phyloP scores from a whole-genome alignment of 2,113 vertebrate species.

The Calidris pugnax region DNA sequence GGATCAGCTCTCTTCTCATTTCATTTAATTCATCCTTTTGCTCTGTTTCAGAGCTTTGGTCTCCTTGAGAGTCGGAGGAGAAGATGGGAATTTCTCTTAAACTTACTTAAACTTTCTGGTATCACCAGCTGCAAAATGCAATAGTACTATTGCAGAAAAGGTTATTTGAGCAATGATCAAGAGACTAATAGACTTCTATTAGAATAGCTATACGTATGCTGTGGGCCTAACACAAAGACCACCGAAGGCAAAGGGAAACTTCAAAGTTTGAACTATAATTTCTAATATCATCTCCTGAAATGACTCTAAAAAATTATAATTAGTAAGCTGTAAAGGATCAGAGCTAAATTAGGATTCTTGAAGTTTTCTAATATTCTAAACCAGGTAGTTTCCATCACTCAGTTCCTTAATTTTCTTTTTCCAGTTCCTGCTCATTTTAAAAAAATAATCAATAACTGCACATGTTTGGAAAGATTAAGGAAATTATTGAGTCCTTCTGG shows the following conservation, averaged over 20 bases:
- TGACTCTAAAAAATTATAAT: background rate
- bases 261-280: background rate
- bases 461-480: conserved; percentile 2
- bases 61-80: background rate
- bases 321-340: background rate
- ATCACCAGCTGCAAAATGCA: background rate
- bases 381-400: background rate
- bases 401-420: background rate
- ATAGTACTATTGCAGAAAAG: background rate
- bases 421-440: background rate
- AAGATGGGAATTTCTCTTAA: background rate
- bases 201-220: background rate
- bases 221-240: background rate
- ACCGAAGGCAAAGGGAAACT: background rate
- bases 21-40: background rate
- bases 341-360: background rate
- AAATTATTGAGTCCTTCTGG: conserved; percentile 9
- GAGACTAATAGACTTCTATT: background rate
- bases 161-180: background rate
- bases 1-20: background rate
- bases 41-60: background rate
- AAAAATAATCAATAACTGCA: background rate
- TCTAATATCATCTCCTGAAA: background rate
- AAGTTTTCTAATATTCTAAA: background rate
- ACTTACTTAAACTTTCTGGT: background rate